These are phyloP conservation scores for Tetrax tetrax DNA, from an alignment of 2,113 vertebrate genomes.

Conservation along the genomic window DNA sequence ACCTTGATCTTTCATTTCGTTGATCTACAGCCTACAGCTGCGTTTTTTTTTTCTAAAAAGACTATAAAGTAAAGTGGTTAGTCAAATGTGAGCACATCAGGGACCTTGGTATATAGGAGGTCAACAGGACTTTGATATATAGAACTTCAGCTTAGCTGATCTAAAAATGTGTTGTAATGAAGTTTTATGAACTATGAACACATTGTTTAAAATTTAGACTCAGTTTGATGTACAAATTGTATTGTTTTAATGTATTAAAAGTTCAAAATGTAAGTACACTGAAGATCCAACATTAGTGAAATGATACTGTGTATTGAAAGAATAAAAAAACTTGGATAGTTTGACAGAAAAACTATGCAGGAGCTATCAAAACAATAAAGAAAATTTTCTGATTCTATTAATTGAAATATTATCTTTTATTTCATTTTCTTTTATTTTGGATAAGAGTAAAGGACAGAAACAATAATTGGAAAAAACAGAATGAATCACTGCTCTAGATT, in stretches of 20 bases:
- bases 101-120: neutral
- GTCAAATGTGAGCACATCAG: neutral
- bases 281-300: neutral
- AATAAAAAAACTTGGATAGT: neutral
- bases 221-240: neutral
- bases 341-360: neutral
- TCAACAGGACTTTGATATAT: neutral
- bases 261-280: neutral
- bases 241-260: neutral
- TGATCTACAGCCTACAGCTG: neutral
- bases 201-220: neutral
- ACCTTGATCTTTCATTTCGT: neutral
- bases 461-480: rapidly evolving
- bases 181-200: neutral
- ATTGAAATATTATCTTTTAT: neutral
- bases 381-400: neutral
- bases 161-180: neutral
- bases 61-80: neutral
- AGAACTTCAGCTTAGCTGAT: neutral
- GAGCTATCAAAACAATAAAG: neutral
- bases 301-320: neutral
- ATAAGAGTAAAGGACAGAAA: neutral
- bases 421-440: neutral
- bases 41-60: neutral
- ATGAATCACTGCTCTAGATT: neutral